Evolutionary conservation across 2,888 invertebrate species (phyloP), one percentile per base, ranked within the genome.

Genomic region (Myopa testacea): DNA sequence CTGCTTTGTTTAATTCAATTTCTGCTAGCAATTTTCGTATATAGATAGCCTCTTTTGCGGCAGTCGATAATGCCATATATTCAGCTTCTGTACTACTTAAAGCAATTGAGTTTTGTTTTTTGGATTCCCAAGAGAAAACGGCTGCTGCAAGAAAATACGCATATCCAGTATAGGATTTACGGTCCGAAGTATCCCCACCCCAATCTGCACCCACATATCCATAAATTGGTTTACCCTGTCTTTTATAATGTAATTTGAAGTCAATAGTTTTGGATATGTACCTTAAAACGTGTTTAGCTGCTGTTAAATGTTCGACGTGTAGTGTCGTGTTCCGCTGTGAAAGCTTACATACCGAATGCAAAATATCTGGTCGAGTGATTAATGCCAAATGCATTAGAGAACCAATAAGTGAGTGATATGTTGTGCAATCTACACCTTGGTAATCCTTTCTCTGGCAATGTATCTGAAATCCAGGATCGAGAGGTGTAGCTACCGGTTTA

Each of bases 281-380:
- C 2, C 26, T 26, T 26, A 26, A 26, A 26, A 26, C 26, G 26
- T 79, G 82, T 37, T 80, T 80, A 16, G 75, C 78, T 4, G 70
- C 81, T 0, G 58, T 75, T 62, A 78, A 50, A 67, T 81, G 80
- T 19, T 82, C 83, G 6, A 52, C 16, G 65, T 83, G 80, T 4
- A 82, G 81, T n/a, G n/a, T n/a, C n/a, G n/a, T 67, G 81, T 60
- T 3, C n/a, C 75, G 40, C 80, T 83, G 12, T 74, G 76, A 76
- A 10, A 82, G 52, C 72, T 82, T 82, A 37, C 78, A 80, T 1
- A 82, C 80, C 0, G 82, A 82, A 70, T 83, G 82, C 4, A 81
- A 14, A 8, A 82, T 81, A 19, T 82, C 82, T 14, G 81, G 80
- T 26, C n/a, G 26, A 26, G 26, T 26, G 26, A 26, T 2, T 2